These are phyloP conservation scores for Phalera bucephala DNA, from an alignment of 2,888 invertebrate species.

Conservation along the genomic window DNA sequence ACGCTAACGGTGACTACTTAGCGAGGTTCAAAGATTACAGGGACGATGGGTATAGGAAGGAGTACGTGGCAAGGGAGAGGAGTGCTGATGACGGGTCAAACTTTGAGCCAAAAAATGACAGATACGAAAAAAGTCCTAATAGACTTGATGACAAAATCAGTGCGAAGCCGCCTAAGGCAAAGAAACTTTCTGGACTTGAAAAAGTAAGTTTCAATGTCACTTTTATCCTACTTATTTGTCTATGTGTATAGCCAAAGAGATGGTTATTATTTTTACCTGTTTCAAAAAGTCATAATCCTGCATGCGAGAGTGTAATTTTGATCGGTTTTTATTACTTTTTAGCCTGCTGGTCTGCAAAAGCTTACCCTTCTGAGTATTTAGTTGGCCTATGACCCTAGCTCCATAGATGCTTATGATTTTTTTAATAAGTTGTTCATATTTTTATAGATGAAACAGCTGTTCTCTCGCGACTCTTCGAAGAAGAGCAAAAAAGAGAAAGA, in stretches of 20 bases:
- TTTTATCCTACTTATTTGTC: background rate
- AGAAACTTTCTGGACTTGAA: conserved; percentile 88
- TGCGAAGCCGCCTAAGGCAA: conserved; percentile 84
- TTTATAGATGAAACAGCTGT: conserved; percentile 87
- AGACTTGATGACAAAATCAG: conserved; percentile 77
- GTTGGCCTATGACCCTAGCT: too few relatives aligned
- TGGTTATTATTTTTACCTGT: too few relatives aligned
- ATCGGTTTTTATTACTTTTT: too few relatives aligned
- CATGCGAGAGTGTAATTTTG: too few relatives aligned
- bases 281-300: too few relatives aligned
- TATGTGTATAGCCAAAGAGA: background rate
- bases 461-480: conserved; percentile 87
- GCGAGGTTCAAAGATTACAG: conserved; percentile 59
- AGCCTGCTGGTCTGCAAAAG: too few relatives aligned
- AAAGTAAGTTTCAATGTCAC: conserved; percentile 83
- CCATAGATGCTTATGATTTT: too few relatives aligned
- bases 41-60: conserved; percentile 64
- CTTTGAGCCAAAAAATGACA: conserved; percentile 85
- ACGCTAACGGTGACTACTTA: conserved; percentile 70
- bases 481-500: conserved; percentile 87
- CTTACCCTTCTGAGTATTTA: too few relatives aligned
- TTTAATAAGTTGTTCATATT: too few relatives aligned
- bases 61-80: conserved; percentile 69
- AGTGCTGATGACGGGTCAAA: conserved; percentile 87
- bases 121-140: conserved; percentile 77